Base-by-base conservation (phyloP, 2,888 invertebrate genomes). In the Gibbula magus region DNA sequence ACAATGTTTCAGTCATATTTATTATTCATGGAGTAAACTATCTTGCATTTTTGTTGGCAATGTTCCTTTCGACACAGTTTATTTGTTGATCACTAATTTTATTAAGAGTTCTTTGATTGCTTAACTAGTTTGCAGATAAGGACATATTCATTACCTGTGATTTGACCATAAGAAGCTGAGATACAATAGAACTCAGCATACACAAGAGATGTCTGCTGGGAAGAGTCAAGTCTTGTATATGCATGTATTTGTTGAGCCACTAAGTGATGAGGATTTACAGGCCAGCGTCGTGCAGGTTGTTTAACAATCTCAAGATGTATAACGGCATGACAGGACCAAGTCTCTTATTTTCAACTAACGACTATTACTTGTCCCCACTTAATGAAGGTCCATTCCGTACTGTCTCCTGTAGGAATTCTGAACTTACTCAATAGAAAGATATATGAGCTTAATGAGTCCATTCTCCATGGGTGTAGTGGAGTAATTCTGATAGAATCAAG, bases 341-440 rank as follows among this genome's bases (percentile, higher is more conserved):
- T 61, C 61, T 61, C 61, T 61, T 61, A 61, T 61, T 61, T 61
- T 61, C 61, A 25, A 61, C 61, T 61, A 61, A 61, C 61, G 61
- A 61, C 61, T 61, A 61, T 61, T 61, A 25, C 61, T 61, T 61
- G 61, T 61, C 61, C 54, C 61, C 61, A 61, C 61, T 61, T 61
- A 61, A 61, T 61, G 61, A 61, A 61, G 29, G 61, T 61, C 29
- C 61, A 61, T 61, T 18, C 61, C 29, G 29, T 16, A 25, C 25
- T n/a, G n/a, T 29, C 61, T 61, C 61, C 29, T 29, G 29, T 8
- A 61, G 61, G 61, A 61, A 61, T 61, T 61, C 61, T 61, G 61
- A 61, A 61, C 25, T 61, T 61, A 61, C 61, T 61, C 61, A 61
- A 61, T 61, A 61, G 61, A 25, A 61, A 61, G 61, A 61, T 61